Evolutionary conservation across 1,140 invertebrate genomes (phyloP).

Genomic region (Diorhabda carinulata): DNA sequence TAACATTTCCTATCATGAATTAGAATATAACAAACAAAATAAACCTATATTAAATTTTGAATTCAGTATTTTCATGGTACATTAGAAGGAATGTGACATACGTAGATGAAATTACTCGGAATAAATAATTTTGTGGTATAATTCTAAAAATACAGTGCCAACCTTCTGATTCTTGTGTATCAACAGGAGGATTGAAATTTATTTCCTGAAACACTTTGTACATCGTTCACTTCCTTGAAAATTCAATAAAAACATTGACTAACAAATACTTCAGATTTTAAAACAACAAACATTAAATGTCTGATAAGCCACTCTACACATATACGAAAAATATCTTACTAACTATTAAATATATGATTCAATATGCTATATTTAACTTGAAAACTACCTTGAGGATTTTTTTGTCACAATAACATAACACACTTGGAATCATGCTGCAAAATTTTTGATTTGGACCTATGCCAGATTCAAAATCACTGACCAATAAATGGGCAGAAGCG

Average conservation of each 20-base stretch:
- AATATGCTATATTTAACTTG: slow-evolving; percentile 43
- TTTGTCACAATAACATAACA: slow-evolving; percentile 38
- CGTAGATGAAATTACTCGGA: no score
- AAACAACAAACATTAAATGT: slow-evolving; percentile 32
- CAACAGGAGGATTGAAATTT: slow-evolving; percentile 31
- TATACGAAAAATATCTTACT: slow-evolving; percentile 37
- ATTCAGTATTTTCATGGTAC: no score
- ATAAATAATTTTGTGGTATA: not conserved
- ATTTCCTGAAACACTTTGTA: slow-evolving; percentile 47
- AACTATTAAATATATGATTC: slow-evolving; percentile 43
- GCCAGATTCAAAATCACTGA: slow-evolving; percentile 33
- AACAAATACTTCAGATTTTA: slow-evolving; percentile 10
- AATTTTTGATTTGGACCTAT: slow-evolving; percentile 32
- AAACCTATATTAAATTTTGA: no score
- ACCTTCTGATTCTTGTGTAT: slow-evolving; percentile 32
- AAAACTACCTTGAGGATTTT: slow-evolving; percentile 41
- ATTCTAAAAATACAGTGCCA: slow-evolving; percentile 14
- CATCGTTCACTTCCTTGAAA: slow-evolving; percentile 27
- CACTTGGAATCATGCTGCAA: slow-evolving; percentile 33
- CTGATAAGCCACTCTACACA: slow-evolving; percentile 27
- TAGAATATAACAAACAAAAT: no score
- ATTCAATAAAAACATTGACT: slow-evolving; percentile 29
- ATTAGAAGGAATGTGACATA: no score
- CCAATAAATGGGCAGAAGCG: slow-evolving; percentile 22
- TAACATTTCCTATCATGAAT: no score